Base-by-base conservation (phyloP, 2,113 vertebrate species). In the Tamias sibiricus region DNA sequence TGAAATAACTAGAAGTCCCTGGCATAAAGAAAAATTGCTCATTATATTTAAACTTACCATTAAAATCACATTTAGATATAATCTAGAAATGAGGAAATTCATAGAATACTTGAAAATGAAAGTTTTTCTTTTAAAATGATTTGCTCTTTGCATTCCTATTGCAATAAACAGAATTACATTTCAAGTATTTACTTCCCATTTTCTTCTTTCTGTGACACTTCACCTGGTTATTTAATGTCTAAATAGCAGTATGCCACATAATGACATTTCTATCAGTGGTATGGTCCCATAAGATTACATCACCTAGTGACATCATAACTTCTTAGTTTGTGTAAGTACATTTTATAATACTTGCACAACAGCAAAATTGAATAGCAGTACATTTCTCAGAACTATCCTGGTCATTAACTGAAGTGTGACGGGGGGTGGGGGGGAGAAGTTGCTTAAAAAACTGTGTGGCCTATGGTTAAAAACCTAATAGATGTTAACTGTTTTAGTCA, bases 161-260 rank as follows among this genome's bases (percentile, higher is more conserved):
- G 35, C 35, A 87, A 62, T 80, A 69, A 32, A 35, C 93, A 77
- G 3, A 95, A 93, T 95, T 95, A 16, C n/a, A 57, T 79, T 95
- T 83, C 49, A 97, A 64, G 10, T 17, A 52, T 52, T 17, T 14
- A 49, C 20, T 37, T 91, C 84, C 17, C 24, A 47, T 6, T 96
- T 95, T 57, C 57, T 95, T 42, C 54, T 74, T 22, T 44, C 47
- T 47, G 6, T 17, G 6, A 16, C 35, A 44, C 28, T 30, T 59
- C 69, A 66, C 22, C 40, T 96, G 49, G 42, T 68, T 76, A 47
- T 96, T 64, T 16, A 28, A n/a, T 75, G 0, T 17, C 64, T 35
- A 17, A 40, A 19, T 8, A 42, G 13, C 32, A 12, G 59, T 30
- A 13, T 35, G 52, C 40, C 26, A 11, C 5, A 72, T 11, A 35